Base-by-base conservation (phyloP, 1,140 invertebrate genomes). In the Drosophila ananassae region DNA sequence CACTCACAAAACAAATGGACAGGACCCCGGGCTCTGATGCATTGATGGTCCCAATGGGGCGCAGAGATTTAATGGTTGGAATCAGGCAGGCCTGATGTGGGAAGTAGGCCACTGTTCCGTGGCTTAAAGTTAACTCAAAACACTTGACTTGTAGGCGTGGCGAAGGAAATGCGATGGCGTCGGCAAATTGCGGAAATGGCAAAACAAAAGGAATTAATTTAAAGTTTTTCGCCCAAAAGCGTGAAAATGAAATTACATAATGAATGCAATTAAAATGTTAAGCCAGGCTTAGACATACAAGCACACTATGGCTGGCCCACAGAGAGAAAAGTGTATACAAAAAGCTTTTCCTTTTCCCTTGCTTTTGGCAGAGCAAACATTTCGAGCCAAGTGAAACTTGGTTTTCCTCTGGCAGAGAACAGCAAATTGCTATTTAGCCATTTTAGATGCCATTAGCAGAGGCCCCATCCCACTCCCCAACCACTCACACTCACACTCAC, bases 181-280 rank as follows among this genome's bases (percentile, higher is more conserved):
- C 67, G 75, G 73, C 89, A 87, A 87, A 87, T 87, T 67, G 67
- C 78, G 82, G 83, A 87, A 87, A 79, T 87, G 61, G 44, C 56
- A 62, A 47, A 81, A 87, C 82, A 87, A 87, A 87, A 87, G 82
- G 82, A 87, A 87, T 87, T 87, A 76, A 87, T 87, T 87, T 87
- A 87, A 87, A 87, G 82, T 87, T 87, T 87, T 54, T 76, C 51
- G 48, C 61, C 48, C 62, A 68, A 81, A 83, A 73, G 83, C 75
- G 82, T 83, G 79, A 83, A 87, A 87, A 89, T 73, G 66, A 71
- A 87, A 87, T 87, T 89, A 87, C 84, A 89, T 89, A 87, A 87
- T 87, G 83, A 87, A 89, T 89, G 83, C 83, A 87, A 87, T 87
- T 87, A 87, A 89, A 87, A 87, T 79, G 58, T 71, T 63, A 72